Conservation (phyloP, 1,140 invertebrate species). For the Chrysoperla carnea region DNA sequence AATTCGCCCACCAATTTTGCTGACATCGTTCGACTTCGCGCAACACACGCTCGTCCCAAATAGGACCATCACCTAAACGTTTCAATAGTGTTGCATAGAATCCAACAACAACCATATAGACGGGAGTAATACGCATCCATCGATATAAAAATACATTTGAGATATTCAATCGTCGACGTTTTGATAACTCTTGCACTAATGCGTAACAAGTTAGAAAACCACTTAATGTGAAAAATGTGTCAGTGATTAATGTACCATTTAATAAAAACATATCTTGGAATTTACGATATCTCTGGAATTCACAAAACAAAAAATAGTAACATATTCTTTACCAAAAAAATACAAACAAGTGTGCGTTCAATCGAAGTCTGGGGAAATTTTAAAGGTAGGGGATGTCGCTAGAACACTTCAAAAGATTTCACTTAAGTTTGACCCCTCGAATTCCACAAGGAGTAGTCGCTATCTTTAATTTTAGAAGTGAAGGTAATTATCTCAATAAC, state of each 20-base stretch:
- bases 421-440: too few relatives aligned
- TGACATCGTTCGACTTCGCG: slow-evolving; percentile 44
- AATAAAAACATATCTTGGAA: slow-evolving; percentile 31
- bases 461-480: too few relatives aligned
- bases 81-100: slow-evolving; percentile 50
- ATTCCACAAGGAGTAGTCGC: too few relatives aligned
- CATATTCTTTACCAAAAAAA: too few relatives aligned
- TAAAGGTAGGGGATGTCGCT: too few relatives aligned
- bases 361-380: too few relatives aligned
- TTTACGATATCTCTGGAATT: background rate
- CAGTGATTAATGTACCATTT: slow-evolving; percentile 42
- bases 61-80: slow-evolving; percentile 41
- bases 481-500: too few relatives aligned
- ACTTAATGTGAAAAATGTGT: slow-evolving; percentile 50
- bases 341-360: too few relatives aligned
- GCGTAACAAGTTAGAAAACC: slow-evolving; percentile 45
- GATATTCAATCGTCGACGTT: slow-evolving; percentile 16
- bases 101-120: slow-evolving; percentile 43
- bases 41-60: slow-evolving; percentile 39
- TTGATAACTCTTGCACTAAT: slow-evolving; percentile 45
- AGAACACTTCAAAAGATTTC: too few relatives aligned
- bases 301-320: too few relatives aligned
- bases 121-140: slow-evolving; percentile 32
- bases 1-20: slow-evolving; percentile 66
- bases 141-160: too few relatives aligned